Evolutionary conservation across 2,797 vertebrate genomes (phyloP), one percentile per base, ranked within the genome.

Genomic region (Enteromius treurensis): DNA sequence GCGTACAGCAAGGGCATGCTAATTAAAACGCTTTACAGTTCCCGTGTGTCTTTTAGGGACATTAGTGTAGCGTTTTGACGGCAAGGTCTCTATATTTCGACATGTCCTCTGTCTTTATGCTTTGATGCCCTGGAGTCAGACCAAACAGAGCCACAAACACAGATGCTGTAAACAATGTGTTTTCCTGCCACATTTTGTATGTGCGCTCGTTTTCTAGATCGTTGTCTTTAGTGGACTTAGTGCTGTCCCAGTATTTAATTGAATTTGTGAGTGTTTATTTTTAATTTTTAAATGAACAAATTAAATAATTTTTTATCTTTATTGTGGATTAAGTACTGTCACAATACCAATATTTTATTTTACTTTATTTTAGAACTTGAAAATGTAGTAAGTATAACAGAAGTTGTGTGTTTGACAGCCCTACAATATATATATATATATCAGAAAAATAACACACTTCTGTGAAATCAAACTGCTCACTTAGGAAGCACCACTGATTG

Each of bases 11-110:
- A 88, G 82, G 76, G 42, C 71, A 49, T 76, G 5, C 23, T 79
- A 75, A 86, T 86, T 81, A 82, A 81, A 73, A 42, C 6, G 10
- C 77, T 65, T 62, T 40, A 65, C 51, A 45, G 58, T 84, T 77
- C 71, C 10, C 40, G 58, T 34, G 64, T 84, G 81, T 32, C 29
- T 62, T 71, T 68, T 78, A 84, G 60, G 40, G 65, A 77, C 75
- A 19, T 78, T 58, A 70, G 78, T 23, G 68, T 69, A 45, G 64
- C 10, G 7, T 29, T 67, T 47, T 26, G 75, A 73, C 3, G 23
- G 74, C 73, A 34, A 78, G 55, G 71, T 65, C 73, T 83, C 47
- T 53, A 23, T 34, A 19, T 62, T 77, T 34, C 21, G 69, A 55
- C 64, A 0, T 73, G 45, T 77, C 77, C 77, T 83, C 80, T 67